phyloP scores from a whole-genome alignment of 2,888 invertebrate species.

The Noctua comes region DNA sequence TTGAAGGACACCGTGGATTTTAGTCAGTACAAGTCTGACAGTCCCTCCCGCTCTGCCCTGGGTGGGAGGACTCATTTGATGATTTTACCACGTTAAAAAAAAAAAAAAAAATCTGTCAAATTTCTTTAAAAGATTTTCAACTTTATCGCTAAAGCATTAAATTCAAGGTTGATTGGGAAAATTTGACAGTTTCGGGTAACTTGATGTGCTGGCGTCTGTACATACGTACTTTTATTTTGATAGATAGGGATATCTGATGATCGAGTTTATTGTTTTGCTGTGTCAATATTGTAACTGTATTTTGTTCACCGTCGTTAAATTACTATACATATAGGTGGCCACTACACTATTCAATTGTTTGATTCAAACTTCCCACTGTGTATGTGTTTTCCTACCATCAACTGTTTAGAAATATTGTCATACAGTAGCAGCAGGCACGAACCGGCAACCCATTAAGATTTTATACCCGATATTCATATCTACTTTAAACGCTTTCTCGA shows the following conservation, averaged over 20 bases:
- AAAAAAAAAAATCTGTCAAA: too few relatives aligned
- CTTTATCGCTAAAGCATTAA: too few relatives aligned
- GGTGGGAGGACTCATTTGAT: too few relatives aligned
- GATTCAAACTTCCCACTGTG: not conserved
- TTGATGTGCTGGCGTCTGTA: too few relatives aligned
- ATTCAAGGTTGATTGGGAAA: too few relatives aligned
- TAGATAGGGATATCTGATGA: not conserved
- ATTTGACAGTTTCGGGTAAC: too few relatives aligned
- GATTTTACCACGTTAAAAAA: too few relatives aligned
- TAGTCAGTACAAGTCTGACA: too few relatives aligned
- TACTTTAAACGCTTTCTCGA: constrained; percentile 2
- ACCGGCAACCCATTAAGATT: constrained; percentile 28
- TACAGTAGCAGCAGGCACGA: constrained; percentile 12
- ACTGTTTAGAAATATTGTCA: not conserved
- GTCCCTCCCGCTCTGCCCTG: too few relatives aligned
- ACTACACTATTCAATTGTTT: not conserved
- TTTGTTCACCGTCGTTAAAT: not conserved
- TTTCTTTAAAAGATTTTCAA: too few relatives aligned
- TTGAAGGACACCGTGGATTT: too few relatives aligned
- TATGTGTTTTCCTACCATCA: not conserved
- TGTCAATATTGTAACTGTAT: not conserved
- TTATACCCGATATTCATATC: constrained; percentile 30
- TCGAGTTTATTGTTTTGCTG: not conserved
- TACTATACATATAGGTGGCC: not conserved
- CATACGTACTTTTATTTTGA: constrained; percentile 9